Conservation (phyloP, 37 sponge, comb jelly and placozoan species). For the Diacarnus erythraeanus region DNA sequence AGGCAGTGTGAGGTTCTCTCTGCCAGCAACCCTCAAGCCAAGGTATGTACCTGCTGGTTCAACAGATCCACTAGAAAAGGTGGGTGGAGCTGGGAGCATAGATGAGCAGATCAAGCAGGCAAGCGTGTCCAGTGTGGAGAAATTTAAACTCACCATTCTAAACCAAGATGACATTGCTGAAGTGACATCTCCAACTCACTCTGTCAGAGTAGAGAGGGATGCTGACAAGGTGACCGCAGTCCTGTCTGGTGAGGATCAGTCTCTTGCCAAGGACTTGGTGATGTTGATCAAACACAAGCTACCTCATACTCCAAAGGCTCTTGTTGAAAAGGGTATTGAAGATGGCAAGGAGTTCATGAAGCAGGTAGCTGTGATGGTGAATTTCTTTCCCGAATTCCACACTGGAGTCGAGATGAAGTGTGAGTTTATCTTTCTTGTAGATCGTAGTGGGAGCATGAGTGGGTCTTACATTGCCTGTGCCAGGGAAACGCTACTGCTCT, state of each 20-base stretch:
- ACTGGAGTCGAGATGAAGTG: constrained; percentile 33
- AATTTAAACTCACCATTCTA: constrained; percentile 27
- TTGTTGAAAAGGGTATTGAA: constrained; percentile 40
- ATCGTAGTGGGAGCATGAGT: constrained; percentile 87
- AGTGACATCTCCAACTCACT: constrained; percentile 66
- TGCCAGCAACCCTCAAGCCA: constrained; percentile 59
- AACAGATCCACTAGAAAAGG: constrained; percentile 2
- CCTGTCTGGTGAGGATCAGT: constrained; percentile 3
- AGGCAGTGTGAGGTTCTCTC: constrained; percentile 51
- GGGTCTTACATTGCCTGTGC: constrained; percentile 70
- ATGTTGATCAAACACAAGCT: constrained; percentile 38
- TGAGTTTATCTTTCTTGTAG: constrained; percentile 80
- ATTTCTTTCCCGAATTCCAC: constrained; percentile 65
- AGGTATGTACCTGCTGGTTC: constrained; percentile 49
- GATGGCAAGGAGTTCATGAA: constrained; percentile 33
- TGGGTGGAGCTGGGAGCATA: not conserved
- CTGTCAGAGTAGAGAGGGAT: constrained; percentile 4
- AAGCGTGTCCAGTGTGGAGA: constrained; percentile 26
- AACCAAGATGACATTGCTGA: constrained; percentile 4
- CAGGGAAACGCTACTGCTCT: constrained; percentile 73
- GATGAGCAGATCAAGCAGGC: not conserved
- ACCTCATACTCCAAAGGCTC: constrained; percentile 56
- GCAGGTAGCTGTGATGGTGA: constrained; percentile 63
- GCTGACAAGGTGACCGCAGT: not conserved
- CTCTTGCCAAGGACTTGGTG: constrained; percentile 58